Conservation (phyloP, 1,140 invertebrate genomes). For the Calephelis virginiensis region DNA sequence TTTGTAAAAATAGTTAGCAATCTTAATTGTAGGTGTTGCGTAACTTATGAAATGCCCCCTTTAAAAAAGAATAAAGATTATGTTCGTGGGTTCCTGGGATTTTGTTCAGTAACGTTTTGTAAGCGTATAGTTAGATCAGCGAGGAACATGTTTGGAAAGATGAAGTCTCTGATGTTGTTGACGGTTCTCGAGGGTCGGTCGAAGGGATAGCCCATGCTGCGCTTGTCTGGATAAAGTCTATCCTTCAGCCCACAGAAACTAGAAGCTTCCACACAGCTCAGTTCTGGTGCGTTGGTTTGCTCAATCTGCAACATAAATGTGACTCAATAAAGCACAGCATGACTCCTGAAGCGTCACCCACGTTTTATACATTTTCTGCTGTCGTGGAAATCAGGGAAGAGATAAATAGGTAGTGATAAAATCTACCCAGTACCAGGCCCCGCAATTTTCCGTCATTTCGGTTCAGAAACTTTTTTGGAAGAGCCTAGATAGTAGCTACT, state of each 20-base stretch:
- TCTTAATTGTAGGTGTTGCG: too few species aligned
- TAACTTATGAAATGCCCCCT: too few species aligned
- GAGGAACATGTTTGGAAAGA: conserved; percentile 79
- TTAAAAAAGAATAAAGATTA: not conserved
- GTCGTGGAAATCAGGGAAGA: too few species aligned
- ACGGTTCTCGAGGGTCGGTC: conserved; percentile 80
- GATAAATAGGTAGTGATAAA: too few species aligned
- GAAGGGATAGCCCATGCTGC: conserved; percentile 86
- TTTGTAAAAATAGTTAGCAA: too few species aligned
- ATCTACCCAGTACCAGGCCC: too few species aligned
- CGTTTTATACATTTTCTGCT: too few species aligned
- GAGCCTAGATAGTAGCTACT: too few species aligned
- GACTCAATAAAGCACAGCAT: not conserved
- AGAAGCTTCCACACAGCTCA: conserved; percentile 80
- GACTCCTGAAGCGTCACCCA: too few species aligned
- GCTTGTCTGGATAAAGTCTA: conserved; percentile 82
- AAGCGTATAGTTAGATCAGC: conserved; percentile 74
- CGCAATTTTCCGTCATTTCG: too few species aligned
- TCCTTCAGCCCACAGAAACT: conserved; percentile 85
- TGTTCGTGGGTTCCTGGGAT: conserved; percentile 56
- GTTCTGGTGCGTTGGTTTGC: conserved; percentile 76
- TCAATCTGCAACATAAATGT: conserved; percentile 43
- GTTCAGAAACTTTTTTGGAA: too few species aligned
- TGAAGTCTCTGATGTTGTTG: conserved; percentile 79
- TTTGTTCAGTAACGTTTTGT: conserved; percentile 52